Percentiles rank a stretch among this genome's conserved stretches.
Evolutionary conservation across 2,797 vertebrate genomes (phyloP).

Genomic region (Takifugu ocellatus): DNA sequence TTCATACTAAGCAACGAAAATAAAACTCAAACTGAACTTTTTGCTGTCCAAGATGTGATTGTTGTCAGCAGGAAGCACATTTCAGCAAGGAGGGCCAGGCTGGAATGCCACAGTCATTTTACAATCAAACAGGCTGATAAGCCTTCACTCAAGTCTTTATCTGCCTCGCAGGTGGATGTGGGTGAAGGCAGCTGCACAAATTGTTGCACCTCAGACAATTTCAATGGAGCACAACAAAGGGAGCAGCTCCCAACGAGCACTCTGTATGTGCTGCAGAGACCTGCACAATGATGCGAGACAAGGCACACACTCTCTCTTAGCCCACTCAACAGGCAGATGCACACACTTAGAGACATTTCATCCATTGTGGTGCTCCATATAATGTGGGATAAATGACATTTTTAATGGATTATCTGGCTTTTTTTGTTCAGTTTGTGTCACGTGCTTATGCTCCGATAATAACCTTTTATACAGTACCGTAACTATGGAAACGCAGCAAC

Average conservation of each 20-base stretch:
- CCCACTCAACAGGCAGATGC: not conserved
- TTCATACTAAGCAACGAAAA: constrained; percentile 52
- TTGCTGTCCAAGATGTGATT: constrained; percentile 40
- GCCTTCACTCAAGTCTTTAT: constrained; percentile 52
- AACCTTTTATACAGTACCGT: too few relatives aligned
- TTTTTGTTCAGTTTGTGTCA: constrained; percentile 4
- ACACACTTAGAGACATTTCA: not conserved
- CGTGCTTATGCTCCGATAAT: too few relatives aligned
- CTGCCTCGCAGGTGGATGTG: constrained; percentile 54
- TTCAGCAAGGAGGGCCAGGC: constrained; percentile 16
- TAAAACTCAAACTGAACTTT: constrained; percentile 25
- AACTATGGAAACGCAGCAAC: too few relatives aligned
- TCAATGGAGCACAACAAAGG: constrained; percentile 24
- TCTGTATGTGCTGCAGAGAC: constrained; percentile 14
- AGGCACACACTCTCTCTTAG: not conserved
- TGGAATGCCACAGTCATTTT: constrained; percentile 30
- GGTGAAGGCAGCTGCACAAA: constrained; percentile 37
- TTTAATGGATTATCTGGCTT: not conserved
- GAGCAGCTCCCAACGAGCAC: constrained; percentile 15
- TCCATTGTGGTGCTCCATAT: not conserved
- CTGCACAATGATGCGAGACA: not conserved
- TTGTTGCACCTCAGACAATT: constrained; percentile 43
- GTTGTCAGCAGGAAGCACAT: constrained; percentile 44
- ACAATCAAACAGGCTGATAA: constrained; percentile 54
- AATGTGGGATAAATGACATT: not conserved